These are phyloP conservation scores for Psittacara wagleri DNA, from an alignment of 2,113 vertebrate species.

Conservation along the genomic window DNA sequence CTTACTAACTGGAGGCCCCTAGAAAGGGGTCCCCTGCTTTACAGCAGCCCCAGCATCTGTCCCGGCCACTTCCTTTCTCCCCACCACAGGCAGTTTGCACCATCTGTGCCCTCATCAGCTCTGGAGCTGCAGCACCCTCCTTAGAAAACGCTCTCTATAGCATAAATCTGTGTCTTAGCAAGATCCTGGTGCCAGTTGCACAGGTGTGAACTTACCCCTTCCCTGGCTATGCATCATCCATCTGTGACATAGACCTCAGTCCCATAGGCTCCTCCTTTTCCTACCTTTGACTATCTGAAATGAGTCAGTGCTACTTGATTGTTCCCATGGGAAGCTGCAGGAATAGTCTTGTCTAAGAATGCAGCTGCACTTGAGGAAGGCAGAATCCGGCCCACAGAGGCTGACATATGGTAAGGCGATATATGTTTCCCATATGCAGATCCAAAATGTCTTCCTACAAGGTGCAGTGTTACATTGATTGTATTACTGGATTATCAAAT, in stretches of 20 bases:
- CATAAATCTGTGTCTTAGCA: rapidly evolving
- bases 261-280: background rate
- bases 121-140: background rate
- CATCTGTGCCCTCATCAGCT: background rate
- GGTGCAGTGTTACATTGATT: constrained; percentile 68
- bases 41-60: background rate
- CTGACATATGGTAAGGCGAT: background rate
- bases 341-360: background rate
- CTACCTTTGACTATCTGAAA: background rate
- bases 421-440: constrained; percentile 8
- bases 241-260: background rate
- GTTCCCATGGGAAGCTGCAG: background rate
- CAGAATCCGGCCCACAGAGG: background rate
- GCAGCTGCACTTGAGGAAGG: background rate
- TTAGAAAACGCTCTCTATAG: background rate
- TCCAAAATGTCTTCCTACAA: constrained; percentile 63
- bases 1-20: background rate
- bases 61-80: background rate
- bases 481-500: constrained; percentile 77
- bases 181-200: background rate
- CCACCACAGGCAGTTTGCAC: background rate
- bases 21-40: background rate
- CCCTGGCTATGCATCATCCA: background rate
- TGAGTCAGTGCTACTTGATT: background rate
- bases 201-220: background rate